Base-by-base conservation (phyloP, 2,113 vertebrate genomes). In the Agapornis roseicollis region DNA sequence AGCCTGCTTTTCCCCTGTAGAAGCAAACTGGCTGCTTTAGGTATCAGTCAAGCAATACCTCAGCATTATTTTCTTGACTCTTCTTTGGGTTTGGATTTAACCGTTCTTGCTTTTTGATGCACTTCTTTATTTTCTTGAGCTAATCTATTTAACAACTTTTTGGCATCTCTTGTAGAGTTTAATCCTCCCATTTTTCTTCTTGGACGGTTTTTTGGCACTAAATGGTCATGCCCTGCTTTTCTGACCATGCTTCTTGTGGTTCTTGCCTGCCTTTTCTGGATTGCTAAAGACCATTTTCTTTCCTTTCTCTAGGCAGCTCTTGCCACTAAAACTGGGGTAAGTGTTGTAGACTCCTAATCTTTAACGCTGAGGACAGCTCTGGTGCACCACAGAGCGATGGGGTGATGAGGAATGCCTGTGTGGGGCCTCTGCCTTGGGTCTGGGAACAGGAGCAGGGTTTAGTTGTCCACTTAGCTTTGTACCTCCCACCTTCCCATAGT, bases 251-350 rank as follows among this genome's bases (percentile, higher is more conserved):
- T 91, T 83, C 80, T 89, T 76, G 80, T 88, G 70, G 49, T 87
- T 84, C 91, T 96, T 92, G 44, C 72, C 81, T 94, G 63, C 41
- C 27, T 96, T 94, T 97, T 78, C 79, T 74, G 85, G 60, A 58
- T 89, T 92, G 96, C 86, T 97, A 97, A 97, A 96, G 94, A 89
- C 35, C 25, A 84, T 96, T 97, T 98, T 96, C 93, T 82, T 93
- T 95, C 86, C 84, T 97, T 98, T 94, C 95, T 94, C 94, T 97
- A 98, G 98, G 98, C 98, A 97, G 95, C 98, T 96, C 93, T 98
- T 95, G 97, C 98, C 94, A 99, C 98, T 61, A 99, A 99, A 98
- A 98, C 98, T 55, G 98, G 98, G 98, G 98, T 99, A 97, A 98
- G 99, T 98, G 88, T 95, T 86, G 78, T 27, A 60, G 77, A 41